Evolutionary conservation across 30 jellyfish, hydroid and myxozoan genomes (phyloP).

Genomic region (Mastigias papua): DNA sequence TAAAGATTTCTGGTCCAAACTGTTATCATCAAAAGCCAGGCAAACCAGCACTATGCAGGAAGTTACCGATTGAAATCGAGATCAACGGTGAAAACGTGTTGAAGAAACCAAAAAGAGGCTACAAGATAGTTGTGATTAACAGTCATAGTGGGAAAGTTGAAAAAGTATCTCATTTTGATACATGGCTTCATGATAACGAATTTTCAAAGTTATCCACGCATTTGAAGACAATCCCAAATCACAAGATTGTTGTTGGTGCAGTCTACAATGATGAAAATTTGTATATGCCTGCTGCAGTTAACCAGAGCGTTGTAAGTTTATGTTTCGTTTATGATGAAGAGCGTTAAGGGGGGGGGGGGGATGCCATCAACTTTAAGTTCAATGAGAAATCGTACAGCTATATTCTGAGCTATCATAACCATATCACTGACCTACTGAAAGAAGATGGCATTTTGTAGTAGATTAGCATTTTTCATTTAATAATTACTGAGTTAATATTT

Average conservation of each 20-base stretch:
- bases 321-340: background rate
- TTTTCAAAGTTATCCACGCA: background rate
- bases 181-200: constrained; percentile 12
- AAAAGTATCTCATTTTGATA: background rate
- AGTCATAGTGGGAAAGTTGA: constrained; percentile 45
- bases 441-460: no score
- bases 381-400: no score
- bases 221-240: background rate
- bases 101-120: constrained; percentile 30
- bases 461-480: no score
- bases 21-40: constrained; percentile 6
- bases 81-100: constrained; percentile 17
- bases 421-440: no score
- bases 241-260: constrained; percentile 51
- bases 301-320: constrained; percentile 36
- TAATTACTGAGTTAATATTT: no score
- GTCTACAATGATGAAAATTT: background rate
- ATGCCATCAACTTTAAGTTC: no score
- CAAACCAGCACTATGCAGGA: constrained; percentile 18
- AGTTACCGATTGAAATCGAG: constrained; percentile 23
- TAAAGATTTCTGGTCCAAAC: constrained; percentile 9
- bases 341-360: background rate
- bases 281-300: background rate
- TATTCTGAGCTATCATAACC: no score
- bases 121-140: constrained; percentile 15